Evolutionary conservation across 2,113 vertebrate species (phyloP), one percentile per base, ranked within the genome.

Genomic region (Pithys albifrons): DNA sequence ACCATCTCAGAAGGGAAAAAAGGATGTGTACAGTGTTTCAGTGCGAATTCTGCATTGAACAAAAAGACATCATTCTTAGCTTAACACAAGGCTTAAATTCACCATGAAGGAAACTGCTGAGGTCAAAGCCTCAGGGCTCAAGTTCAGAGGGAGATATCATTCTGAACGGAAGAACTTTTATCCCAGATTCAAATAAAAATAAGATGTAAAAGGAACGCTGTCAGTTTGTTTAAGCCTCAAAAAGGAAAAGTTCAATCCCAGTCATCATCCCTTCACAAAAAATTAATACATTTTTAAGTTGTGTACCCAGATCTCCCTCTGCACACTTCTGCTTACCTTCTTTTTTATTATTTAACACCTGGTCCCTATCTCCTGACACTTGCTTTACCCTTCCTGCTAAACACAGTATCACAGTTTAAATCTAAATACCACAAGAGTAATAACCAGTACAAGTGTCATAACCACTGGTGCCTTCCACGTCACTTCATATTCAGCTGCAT

Each of bases 11-110:
- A 95, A 92, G 31, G 51, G 37, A 19, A 55, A 79, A 86, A 92
- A 78, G 72, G 82, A 96, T 35, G 65, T 37, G 86, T 75, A 77
- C 52, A 93, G 70, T 43, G 76, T 54, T 95, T 90, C 92, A 84
- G 72, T 78, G 78, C 25, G 39, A 94, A 73, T 76, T 92, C 82
- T 83, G 57, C 23, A 33, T 2, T 48, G 85, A 93, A 95, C 81
- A 96, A 91, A 88, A 95, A 93, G 88, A 69, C 93, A 89, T 75
- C 88, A 79, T 94, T 96, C 96, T 97, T 95, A 58, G 46, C 66
- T 73, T 81, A 91, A 93, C n/a, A 96, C 95, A 92, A 94, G 92
- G 93, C 93, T 95, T 88, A 96, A 91, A 94, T 96, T 96, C 96
- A 96, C 80, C 58, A 92, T 6, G 66, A 89, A 88, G 76, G 79